These are phyloP conservation scores for Upupa epops DNA, from an alignment of 2,113 vertebrate species.

Conservation along the genomic window DNA sequence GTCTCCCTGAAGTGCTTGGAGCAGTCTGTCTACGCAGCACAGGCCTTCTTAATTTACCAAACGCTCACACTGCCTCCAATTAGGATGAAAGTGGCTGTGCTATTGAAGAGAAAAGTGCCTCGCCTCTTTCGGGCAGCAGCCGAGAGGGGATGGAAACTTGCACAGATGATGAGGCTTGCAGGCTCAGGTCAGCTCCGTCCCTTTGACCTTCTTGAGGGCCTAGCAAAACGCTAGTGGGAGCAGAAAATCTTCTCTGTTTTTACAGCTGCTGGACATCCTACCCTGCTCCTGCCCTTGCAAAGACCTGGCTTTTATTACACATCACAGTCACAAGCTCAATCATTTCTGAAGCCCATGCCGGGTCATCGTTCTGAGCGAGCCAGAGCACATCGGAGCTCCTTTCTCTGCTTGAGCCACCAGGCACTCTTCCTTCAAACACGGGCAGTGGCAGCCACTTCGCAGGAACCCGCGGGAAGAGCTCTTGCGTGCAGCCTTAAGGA, in stretches of 20 bases:
- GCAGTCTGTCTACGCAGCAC: conserved; percentile 58
- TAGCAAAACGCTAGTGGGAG: not conserved
- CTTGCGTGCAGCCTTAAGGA: not conserved
- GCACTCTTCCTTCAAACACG: not conserved
- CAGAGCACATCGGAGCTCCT: not conserved
- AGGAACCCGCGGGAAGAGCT: not conserved
- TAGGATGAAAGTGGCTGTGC: conserved; percentile 29
- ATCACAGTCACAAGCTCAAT: not conserved
- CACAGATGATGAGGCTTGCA: not conserved
- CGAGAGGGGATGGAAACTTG: not conserved
- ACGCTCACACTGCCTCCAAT: not conserved
- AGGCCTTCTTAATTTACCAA: conserved; percentile 64
- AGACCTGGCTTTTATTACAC: not conserved
- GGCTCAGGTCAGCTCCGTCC: not conserved
- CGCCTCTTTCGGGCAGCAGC: not conserved
- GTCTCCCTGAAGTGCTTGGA: conserved; percentile 46
- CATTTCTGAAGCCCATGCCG: not conserved
- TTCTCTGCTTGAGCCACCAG: not conserved
- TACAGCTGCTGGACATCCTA: not conserved
- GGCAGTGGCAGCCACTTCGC: not conserved
- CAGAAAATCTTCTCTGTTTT: not conserved
- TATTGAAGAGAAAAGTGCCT: conserved; percentile 21
- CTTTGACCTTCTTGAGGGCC: not conserved
- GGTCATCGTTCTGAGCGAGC: not conserved
- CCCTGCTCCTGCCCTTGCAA: not conserved